Percentiles rank a stretch among this genome's conserved stretches.
Evolutionary conservation across 2,797 vertebrate genomes (phyloP).

Genomic region (Holocentrus rufus): DNA sequence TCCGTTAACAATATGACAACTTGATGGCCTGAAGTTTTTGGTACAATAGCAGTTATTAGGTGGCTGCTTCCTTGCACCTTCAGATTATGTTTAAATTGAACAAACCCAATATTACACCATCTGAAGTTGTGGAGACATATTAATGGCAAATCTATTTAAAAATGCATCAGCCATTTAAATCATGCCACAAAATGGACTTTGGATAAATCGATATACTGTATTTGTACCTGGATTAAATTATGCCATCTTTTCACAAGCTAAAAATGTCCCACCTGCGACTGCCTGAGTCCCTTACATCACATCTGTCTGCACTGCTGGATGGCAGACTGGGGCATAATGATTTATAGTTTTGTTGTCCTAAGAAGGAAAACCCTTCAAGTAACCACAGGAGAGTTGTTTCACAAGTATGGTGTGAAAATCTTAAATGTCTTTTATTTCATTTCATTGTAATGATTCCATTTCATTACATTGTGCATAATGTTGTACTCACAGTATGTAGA

Average conservation of each 20-base stretch:
- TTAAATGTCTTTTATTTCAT: not conserved
- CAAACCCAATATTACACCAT: not conserved
- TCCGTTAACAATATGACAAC: constrained; percentile 60
- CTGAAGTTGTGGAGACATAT: not conserved
- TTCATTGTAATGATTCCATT: no score
- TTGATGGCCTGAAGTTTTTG: constrained; percentile 28
- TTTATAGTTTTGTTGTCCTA: constrained; percentile 51
- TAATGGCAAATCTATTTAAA: constrained; percentile 4
- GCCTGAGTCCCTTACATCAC: constrained; percentile 46
- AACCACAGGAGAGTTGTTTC: constrained; percentile 29
- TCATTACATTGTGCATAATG: not conserved
- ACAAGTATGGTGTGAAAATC: not conserved
- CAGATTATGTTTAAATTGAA: not conserved
- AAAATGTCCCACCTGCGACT: constrained; percentile 36
- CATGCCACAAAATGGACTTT: not conserved
- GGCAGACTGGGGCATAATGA: constrained; percentile 60
- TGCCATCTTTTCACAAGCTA: constrained; percentile 50
- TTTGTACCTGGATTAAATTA: constrained; percentile 44
- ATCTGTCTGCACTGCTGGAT: constrained; percentile 50
- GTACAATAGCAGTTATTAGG: constrained; percentile 33
- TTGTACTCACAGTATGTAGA: not conserved
- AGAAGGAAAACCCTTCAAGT: constrained; percentile 20
- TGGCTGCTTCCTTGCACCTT: constrained; percentile 5
- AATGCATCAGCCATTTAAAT: constrained; percentile 9
- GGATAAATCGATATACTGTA: constrained; percentile 29